These are phyloP conservation scores for Epinephelus coioides DNA, from an alignment of 2,797 vertebrate species.

Conservation along the genomic window DNA sequence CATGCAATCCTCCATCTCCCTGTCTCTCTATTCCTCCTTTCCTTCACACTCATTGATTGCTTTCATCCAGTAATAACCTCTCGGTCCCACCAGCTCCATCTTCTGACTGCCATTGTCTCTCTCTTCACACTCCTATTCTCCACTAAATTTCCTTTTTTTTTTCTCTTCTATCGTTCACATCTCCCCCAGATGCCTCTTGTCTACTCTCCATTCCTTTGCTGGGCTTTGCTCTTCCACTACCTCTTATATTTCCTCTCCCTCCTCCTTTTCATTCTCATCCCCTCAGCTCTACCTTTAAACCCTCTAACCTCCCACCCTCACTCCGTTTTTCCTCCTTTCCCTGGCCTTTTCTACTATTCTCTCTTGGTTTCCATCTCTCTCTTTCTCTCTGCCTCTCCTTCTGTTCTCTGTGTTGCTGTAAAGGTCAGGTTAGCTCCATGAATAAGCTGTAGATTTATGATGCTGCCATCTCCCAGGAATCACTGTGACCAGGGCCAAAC, in stretches of 20 bases:
- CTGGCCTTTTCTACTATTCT: constrained; percentile 70
- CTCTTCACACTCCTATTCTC: constrained; percentile 46
- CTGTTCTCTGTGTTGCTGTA: constrained; percentile 68
- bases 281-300: constrained; percentile 64
- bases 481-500: constrained; percentile 79
- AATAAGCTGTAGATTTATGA: constrained; percentile 85
- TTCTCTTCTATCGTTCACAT: constrained; percentile 40
- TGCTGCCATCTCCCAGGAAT: constrained; percentile 80
- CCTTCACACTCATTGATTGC: constrained; percentile 77
- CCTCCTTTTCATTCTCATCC: constrained; percentile 59
- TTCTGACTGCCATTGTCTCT: constrained; percentile 56
- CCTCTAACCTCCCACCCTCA: constrained; percentile 34
- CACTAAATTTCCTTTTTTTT: constrained; percentile 53
- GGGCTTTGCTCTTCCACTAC: constrained; percentile 36
- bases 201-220: constrained; percentile 34
- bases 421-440: constrained; percentile 82
- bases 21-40: constrained; percentile 30
- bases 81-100: constrained; percentile 60
- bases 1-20: constrained; percentile 49
- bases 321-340: constrained; percentile 34
- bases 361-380: constrained; percentile 38
- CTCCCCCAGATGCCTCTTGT: constrained; percentile 39
- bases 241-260: constrained; percentile 38
- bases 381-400: constrained; percentile 24
- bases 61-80: constrained; percentile 78